phyloP scores from a whole-genome alignment of 2,888 invertebrate species.

The Leptinotarsa tumamoca region DNA sequence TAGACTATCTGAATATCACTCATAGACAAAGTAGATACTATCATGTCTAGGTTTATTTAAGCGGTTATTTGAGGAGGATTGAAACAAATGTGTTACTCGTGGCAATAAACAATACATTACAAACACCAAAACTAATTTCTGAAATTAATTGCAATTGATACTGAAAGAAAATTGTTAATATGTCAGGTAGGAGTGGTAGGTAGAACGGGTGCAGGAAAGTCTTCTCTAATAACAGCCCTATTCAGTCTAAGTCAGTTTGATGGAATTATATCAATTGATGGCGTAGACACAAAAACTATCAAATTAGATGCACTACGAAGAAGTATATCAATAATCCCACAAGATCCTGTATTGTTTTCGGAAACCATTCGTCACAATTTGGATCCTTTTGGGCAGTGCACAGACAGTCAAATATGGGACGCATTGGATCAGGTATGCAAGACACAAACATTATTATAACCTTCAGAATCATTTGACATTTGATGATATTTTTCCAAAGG shows the following conservation, averaged over 20 bases:
- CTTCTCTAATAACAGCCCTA: conserved; percentile 77
- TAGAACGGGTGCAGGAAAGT: conserved; percentile 21
- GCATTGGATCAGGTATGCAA: conserved; percentile 79
- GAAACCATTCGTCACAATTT: conserved; percentile 88
- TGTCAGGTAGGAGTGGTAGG: conserved; percentile 28
- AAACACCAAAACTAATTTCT: too few species aligned
- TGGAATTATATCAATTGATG: conserved; percentile 85
- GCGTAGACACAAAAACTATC: conserved; percentile 74
- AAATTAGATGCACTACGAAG: conserved; percentile 80
- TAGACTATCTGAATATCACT: too few species aligned
- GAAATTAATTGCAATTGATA: too few species aligned
- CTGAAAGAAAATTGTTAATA: background rate
- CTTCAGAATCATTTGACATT: too few species aligned
- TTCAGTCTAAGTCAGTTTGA: conserved; percentile 82
- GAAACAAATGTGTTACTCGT: too few species aligned
- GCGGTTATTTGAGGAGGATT: too few species aligned
- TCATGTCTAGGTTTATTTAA: too few species aligned
- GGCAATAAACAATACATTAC: too few species aligned
- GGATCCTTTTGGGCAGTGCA: conserved; percentile 85
- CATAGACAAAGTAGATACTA: too few species aligned
- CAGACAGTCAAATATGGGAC: conserved; percentile 82
- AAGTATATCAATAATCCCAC: conserved; percentile 84
- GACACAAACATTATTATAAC: too few species aligned
- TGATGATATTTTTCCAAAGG: too few species aligned
- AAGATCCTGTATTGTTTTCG: conserved; percentile 86